phyloP scores from a whole-genome alignment of 2,797 vertebrate genomes.

The Anableps anableps region DNA sequence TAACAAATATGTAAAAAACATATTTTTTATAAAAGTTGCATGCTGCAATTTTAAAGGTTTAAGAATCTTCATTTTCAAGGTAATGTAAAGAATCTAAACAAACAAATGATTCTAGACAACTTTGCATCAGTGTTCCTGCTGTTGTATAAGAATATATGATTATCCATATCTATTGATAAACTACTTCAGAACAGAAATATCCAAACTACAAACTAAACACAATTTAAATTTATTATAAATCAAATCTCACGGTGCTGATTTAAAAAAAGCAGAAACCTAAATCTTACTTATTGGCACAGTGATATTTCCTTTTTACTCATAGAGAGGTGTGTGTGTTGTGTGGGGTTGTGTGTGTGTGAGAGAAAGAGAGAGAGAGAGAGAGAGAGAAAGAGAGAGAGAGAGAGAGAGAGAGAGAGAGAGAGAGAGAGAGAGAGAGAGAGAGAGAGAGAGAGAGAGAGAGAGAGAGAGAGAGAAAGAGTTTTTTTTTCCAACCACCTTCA shows the following conservation, averaged over 20 bases:
- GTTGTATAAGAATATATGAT: constrained; percentile 22
- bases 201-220: constrained; percentile 74
- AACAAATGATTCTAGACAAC: constrained; percentile 39
- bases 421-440: no score
- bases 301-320: constrained; percentile 81
- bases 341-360: background rate
- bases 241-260: constrained; percentile 89
- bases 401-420: no score
- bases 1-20: no score
- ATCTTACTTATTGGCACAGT: constrained; percentile 87
- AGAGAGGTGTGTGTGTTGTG: constrained; percentile 44
- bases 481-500: constrained; percentile 57
- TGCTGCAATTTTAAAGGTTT: no score
- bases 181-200: constrained; percentile 83
- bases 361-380: background rate
- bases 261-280: constrained; percentile 81
- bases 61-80: no score
- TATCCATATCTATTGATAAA: constrained; percentile 70
- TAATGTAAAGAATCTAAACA: constrained; percentile 47
- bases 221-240: constrained; percentile 84
- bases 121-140: background rate
- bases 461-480: constrained; percentile 13
- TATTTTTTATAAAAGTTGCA: no score
- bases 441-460: no score
- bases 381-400: no score